Percentiles rank a stretch among this genome's conserved stretches.
These are phyloP conservation scores for Otolemur garnettii DNA, from an alignment of 2,113 vertebrate species.

Conservation along the genomic window DNA sequence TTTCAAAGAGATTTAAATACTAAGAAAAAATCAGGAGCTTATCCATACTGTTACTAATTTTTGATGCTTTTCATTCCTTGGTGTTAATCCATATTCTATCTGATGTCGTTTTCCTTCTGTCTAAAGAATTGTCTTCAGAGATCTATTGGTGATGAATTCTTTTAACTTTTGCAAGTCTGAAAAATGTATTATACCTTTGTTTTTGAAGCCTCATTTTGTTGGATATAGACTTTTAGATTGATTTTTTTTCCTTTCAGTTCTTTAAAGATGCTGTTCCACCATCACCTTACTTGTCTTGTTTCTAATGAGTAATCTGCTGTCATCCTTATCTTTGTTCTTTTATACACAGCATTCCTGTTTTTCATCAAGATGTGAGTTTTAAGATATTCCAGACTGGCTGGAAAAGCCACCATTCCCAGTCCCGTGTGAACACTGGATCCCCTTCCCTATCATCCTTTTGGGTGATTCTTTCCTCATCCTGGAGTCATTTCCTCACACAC, in stretches of 20 bases:
- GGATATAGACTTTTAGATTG: background rate
- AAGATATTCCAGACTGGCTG: background rate
- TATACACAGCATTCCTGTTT: background rate
- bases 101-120: background rate
- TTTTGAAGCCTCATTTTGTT: slow-evolving; percentile 28
- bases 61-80: background rate
- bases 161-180: background rate
- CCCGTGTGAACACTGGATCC: rapidly evolving
- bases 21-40: background rate
- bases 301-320: background rate
- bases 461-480: background rate
- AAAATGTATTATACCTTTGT: background rate
- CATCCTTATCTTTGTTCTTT: slow-evolving; percentile 37
- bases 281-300: slow-evolving; percentile 5
- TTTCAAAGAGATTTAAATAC: slow-evolving; percentile 20
- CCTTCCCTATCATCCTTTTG: background rate
- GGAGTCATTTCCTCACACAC: background rate
- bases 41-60: background rate
- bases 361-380: background rate
- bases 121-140: background rate
- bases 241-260: background rate
- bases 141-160: background rate
- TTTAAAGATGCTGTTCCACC: background rate
- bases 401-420: background rate
- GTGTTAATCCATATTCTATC: background rate